Evolutionary conservation across 2,888 invertebrate species (phyloP), one percentile per base, ranked within the genome.

Genomic region (Lottia scabra): DNA sequence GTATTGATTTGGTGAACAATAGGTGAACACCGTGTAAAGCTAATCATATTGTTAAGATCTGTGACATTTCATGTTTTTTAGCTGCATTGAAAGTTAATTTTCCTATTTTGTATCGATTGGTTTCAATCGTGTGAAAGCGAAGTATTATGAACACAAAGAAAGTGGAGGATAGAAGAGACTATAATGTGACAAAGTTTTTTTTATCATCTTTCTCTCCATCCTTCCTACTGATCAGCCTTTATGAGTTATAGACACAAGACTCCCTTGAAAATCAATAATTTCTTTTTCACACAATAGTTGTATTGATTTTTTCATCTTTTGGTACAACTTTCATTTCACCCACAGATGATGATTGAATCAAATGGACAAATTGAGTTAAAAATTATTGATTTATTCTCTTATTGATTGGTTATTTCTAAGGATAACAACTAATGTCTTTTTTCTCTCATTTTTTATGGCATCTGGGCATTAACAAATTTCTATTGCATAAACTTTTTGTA

Each of bases 271-370:
- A 78, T 78, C 75, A 75, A 75, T 76, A 73, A 65, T 75, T 72
- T 66, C 65, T 76, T 75, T 72, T 76, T 72, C 66, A 71, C 71
- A 78, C 78, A 78, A 74, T 76, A 76, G 62, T 44, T 30, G 13
- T 73, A 76, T 78, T 76, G 78, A 78, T 76, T 75, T 77, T 63
- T 76, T 66, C 75, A 63, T 56, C 62, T 71, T 74, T 77, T 75
- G 38, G 38, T 38, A 38, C 38, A 38, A 38, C 38, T 38, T 38
- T 38, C 38, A 38, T 38, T 38, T 38, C 38, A 38, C 38, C 38
- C 38, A 38, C 38, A 38, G 38, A 38, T 38, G 38, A 38, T 38
- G 38, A 38, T 38, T 38, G 38, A 38, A 38, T 38, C 38, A 38
- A 8, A 38, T 38, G 38, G 38, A 38, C 38, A 38, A 77, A 79